Conservation (phyloP, 2,888 invertebrate species). For the Cephus spinipes region DNA sequence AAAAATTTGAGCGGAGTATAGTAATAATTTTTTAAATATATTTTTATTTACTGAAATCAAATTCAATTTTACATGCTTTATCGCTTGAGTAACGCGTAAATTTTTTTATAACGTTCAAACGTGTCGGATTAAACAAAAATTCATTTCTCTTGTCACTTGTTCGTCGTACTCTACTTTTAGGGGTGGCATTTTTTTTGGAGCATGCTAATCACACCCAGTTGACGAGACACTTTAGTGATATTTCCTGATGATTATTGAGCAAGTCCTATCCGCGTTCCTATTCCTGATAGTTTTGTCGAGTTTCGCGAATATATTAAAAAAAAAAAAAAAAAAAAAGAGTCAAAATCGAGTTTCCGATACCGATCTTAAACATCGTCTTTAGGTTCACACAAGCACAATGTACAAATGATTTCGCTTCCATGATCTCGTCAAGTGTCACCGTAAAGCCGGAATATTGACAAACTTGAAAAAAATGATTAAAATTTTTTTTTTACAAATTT, state of each 20-base stretch:
- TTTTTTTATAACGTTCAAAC: not conserved
- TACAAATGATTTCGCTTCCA: not conserved
- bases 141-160: not conserved
- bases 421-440: not conserved
- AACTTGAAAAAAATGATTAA: not conserved
- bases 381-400: not conserved
- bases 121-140: not conserved
- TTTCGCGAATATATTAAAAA: not conserved
- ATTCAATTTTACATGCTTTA: not conserved
- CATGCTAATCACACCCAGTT: not conserved
- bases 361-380: not conserved
- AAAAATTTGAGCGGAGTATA: not conserved
- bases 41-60: not conserved
- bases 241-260: not conserved
- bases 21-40: not conserved
- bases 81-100: not conserved
- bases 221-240: not conserved
- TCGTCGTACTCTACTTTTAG: not conserved
- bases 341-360: not conserved
- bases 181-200: not conserved
- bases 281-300: not conserved
- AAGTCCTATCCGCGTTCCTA: not conserved
- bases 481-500: too few relatives aligned
- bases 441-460: not conserved
- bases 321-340: not conserved